Percentiles rank a stretch among this genome's conserved stretches.
Evolutionary conservation across 2,113 vertebrate genomes (phyloP).

Genomic region (Trogon surrucura): DNA sequence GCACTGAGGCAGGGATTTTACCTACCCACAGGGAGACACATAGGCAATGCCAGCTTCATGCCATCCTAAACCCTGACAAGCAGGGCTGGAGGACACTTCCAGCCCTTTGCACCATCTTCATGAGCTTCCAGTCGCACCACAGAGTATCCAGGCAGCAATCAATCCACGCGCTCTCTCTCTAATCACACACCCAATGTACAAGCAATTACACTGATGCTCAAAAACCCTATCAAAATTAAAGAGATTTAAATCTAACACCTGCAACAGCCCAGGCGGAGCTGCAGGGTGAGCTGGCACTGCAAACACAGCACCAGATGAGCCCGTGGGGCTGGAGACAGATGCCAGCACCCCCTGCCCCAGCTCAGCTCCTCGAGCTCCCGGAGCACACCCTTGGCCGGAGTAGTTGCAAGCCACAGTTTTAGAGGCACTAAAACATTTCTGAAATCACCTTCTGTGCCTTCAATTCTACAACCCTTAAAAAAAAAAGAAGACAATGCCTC

Average conservation of each 20-base stretch:
- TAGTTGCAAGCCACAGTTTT: fast-evolving
- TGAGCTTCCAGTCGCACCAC: neutral
- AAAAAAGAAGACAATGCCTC: neutral
- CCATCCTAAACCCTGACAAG: fast-evolving
- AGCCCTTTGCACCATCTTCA: neutral
- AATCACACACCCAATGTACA: neutral
- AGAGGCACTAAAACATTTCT: neutral
- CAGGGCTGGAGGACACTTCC: neutral
- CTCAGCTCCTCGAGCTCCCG: neutral
- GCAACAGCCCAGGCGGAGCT: neutral
- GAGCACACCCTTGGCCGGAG: fast-evolving
- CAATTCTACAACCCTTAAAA: neutral
- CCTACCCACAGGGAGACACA: neutral
- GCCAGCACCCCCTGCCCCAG: neutral
- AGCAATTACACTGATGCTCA: neutral
- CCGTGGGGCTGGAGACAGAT: fast-evolving
- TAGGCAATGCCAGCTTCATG: neutral
- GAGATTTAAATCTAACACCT: neutral
- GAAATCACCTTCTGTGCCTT: neutral
- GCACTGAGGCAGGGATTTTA: neutral
- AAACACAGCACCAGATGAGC: fast-evolving
- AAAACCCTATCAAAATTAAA: neutral
- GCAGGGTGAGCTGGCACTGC: neutral
- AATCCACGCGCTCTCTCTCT: neutral
- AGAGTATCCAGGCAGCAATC: neutral